Evolutionary conservation across 2,797 vertebrate species (phyloP), one percentile per base, ranked within the genome.

Genomic region (Typhlichthys subterraneus): DNA sequence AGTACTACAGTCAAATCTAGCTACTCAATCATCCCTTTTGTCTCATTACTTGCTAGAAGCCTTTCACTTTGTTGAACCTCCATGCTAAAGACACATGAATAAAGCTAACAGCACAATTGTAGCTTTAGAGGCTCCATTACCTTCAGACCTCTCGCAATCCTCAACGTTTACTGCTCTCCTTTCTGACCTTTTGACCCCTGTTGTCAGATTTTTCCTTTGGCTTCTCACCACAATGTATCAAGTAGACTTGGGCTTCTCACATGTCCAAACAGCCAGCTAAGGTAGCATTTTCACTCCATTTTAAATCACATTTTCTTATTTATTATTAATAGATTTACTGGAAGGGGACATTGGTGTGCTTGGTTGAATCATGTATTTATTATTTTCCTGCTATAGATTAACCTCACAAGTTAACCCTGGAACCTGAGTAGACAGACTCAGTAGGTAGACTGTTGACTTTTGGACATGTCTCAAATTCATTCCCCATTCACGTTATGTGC

Each of bases 391-490:
- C 59, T 48, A 53, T 59, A 53, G 69, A 84, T 72, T 83, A 87
- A 85, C 74, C 8, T 45, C 61, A 72, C 57, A 31, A 63, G 83
- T 90, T 88, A 90, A 78, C 74, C 72, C 69, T 84, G 69, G 85
- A 90, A 82, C 80, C 72, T 31, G 67, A 76, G 83, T 56, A 80
- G 75, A 58, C 65, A 50, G 57, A 78, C 79, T 75, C 69, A 65
- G 71, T 0, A 23, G 60, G 46, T 69, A 76, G 75, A 73, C 65
- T 84, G 75, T 84, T 89, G 82, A 75, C 81, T 87, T 85, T 77
- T 59, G 67, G 50, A 76, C 73, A 83, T 86, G 82, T 87, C 71
- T 84, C 19, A 45, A 73, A 88, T 88, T 88, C 83, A 72, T 89
- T 46, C 63, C 69, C 63, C 68, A 81, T 85, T 89, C 76, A 85